Evolutionary conservation across 1,140 invertebrate genomes (phyloP).

Genomic region (Zaprionus ghesquierei): DNA sequence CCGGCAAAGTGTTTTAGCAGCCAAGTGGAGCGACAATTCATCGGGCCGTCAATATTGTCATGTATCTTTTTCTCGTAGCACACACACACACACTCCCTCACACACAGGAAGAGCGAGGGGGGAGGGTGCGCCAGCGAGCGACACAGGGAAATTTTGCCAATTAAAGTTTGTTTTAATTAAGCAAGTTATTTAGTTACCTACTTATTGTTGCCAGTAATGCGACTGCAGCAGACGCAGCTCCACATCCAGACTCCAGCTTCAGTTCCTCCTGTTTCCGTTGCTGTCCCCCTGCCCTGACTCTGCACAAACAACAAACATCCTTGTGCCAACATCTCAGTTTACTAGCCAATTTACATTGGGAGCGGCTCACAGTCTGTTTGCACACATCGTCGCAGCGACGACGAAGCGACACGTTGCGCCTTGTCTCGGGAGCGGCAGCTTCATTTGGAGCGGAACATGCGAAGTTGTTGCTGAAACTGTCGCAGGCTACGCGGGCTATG

Average conservation of each 20-base stretch:
- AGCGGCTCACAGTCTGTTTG: constrained; percentile 1
- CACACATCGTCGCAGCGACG: background rate
- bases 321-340: constrained; percentile 35
- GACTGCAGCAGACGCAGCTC: constrained; percentile 9
- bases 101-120: background rate
- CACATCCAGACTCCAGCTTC: background rate
- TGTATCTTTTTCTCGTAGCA: constrained; percentile 21
- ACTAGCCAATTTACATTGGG: constrained; percentile 28
- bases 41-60: constrained; percentile 40
- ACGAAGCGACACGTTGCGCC: background rate
- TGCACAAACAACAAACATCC: constrained; percentile 25
- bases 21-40: constrained; percentile 28
- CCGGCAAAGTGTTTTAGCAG: constrained; percentile 42
- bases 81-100: constrained; percentile 1
- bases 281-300: background rate
- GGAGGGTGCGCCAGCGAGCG: too few species aligned
- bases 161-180: constrained; percentile 79
- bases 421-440: background rate
- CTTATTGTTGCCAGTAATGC: constrained; percentile 53
- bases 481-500: background rate
- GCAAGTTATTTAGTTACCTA: constrained; percentile 67
- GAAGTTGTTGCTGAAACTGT: background rate
- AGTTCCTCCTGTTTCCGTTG: background rate
- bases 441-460: background rate
- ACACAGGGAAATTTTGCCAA: constrained; percentile 57